These are phyloP conservation scores for Pteromalus puparum DNA, from an alignment of 1,140 invertebrate genomes.

Conservation along the genomic window DNA sequence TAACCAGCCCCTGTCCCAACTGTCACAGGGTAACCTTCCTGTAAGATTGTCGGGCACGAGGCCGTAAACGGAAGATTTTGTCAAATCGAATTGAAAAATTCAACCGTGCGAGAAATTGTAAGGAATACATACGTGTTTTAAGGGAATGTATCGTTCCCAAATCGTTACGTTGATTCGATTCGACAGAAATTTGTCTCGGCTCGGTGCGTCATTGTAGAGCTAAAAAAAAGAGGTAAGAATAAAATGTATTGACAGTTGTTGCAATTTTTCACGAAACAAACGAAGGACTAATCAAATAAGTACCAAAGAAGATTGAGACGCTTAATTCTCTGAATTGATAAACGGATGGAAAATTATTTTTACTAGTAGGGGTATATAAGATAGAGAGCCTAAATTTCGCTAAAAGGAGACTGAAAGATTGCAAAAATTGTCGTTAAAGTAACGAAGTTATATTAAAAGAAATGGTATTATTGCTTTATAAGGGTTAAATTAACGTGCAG, in stretches of 20 bases:
- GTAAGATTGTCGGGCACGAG: constrained; percentile 34
- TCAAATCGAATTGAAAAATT: constrained; percentile 34
- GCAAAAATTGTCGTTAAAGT: constrained; percentile 10
- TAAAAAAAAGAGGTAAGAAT: constrained; percentile 5
- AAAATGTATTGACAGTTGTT: neutral
- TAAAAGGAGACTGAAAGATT: neutral
- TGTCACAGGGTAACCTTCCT: constrained; percentile 59
- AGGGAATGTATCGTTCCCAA: neutral
- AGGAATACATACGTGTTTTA: neutral
- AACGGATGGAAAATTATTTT: constrained; percentile 38
- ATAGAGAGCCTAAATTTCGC: neutral
- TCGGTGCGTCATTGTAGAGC: neutral
- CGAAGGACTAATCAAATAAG: constrained; percentile 24
- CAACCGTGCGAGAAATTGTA: neutral
- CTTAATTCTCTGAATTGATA: neutral
- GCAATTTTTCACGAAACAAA: constrained; percentile 23
- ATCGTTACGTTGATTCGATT: constrained; percentile 9
- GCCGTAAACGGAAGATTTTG: neutral
- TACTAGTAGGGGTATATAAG: constrained; percentile 1
- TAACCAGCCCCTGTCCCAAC: constrained; percentile 58
- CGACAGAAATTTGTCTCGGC: neutral
- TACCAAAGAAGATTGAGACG: neutral
- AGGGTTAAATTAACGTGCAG: neutral
- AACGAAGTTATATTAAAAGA: neutral
- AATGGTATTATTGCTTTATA: neutral